phyloP scores from a whole-genome alignment of 2,888 invertebrate species.

The Cantharis lateralis region DNA sequence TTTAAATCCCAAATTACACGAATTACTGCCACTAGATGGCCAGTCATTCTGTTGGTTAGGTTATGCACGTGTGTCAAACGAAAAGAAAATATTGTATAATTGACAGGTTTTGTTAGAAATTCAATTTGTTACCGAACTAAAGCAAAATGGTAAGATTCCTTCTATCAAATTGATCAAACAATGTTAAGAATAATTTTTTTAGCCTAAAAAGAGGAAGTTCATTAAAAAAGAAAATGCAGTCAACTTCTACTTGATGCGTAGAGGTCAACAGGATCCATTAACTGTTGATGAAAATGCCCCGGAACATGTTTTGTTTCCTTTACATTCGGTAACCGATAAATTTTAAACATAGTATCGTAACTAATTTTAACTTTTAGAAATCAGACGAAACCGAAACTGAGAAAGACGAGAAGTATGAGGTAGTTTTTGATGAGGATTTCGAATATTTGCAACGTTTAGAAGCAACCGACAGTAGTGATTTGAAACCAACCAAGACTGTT shows the following conservation, averaged over 20 bases:
- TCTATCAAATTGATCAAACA: too few species aligned
- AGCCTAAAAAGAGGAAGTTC: conserved; percentile 79
- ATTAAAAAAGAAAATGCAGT: conserved; percentile 91
- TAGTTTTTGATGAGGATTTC: conserved; percentile 94
- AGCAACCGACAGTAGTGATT: conserved; percentile 61
- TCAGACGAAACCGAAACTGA: conserved; percentile 62
- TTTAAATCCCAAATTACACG: too few species aligned
- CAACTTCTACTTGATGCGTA: conserved; percentile 89
- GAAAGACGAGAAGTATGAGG: conserved; percentile 84
- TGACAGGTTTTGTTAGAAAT: neutral
- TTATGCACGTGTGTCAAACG: neutral
- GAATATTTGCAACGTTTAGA: conserved; percentile 92
- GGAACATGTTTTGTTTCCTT: conserved; percentile 79
- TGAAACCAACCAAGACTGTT: neutral
- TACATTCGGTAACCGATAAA: conserved; percentile 36
- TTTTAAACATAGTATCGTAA: neutral
- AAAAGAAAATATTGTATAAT: neutral
- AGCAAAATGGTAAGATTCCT: neutral
- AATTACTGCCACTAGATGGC: too few species aligned
- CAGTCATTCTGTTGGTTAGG: neutral
- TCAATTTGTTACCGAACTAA: neutral
- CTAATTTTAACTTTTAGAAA: neutral
- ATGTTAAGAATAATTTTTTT: conserved; percentile 15
- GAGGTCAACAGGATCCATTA: conserved; percentile 93
- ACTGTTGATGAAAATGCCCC: conserved; percentile 88